Evolutionary conservation across 2,888 invertebrate genomes (phyloP).

Genomic region (Nephrotoma flavescens): DNA sequence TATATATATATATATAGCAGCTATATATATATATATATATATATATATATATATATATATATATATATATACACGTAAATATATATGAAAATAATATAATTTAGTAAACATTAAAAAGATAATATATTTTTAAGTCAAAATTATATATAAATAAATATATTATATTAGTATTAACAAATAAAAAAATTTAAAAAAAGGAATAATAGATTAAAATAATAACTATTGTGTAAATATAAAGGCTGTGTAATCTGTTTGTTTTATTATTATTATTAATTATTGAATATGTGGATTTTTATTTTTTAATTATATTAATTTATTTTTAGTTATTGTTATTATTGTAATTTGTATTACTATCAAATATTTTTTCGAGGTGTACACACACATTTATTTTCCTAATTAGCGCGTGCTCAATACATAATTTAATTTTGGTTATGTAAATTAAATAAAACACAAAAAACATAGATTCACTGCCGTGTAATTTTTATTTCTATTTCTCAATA

Average conservation of each 20-base stretch:
- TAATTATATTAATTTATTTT: not conserved
- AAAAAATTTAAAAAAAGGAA: not conserved
- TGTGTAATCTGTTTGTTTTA: constrained; percentile 2
- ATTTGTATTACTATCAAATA: not conserved
- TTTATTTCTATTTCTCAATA: not conserved
- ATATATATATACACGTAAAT: not conserved
- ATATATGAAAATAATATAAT: not conserved
- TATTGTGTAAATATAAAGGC: constrained; percentile 3
- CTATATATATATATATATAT: not conserved
- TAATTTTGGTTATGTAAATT: not conserved
- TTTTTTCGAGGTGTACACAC: not conserved
- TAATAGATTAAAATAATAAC: not conserved
- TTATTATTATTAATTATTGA: not conserved
- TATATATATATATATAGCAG: not conserved
- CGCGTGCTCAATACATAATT: not conserved
- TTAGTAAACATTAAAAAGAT: not conserved
- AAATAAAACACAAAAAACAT: not conserved
- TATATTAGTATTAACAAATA: not conserved
- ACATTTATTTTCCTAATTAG: not conserved
- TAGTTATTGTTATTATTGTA: not conserved
- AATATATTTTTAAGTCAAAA: not conserved
- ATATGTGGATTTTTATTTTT: not conserved
- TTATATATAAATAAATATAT: not conserved
- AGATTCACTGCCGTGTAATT: not conserved
- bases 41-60: no score